Conservation (phyloP, 1,140 invertebrate genomes). For the Lanistes nyassanus region DNA sequence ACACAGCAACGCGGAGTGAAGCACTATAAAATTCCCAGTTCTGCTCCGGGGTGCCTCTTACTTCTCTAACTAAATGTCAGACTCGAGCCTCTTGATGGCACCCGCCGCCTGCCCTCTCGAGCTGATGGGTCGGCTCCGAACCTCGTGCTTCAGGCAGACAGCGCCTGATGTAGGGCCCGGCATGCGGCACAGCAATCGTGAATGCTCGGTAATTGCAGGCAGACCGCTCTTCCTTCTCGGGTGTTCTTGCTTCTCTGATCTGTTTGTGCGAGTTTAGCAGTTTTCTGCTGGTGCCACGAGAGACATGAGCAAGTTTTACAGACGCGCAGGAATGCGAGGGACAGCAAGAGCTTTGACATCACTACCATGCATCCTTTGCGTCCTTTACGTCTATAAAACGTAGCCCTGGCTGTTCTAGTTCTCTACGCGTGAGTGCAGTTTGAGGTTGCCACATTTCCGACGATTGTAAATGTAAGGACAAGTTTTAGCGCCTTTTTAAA, state of each 20-base stretch:
- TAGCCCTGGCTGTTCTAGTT: too few species aligned
- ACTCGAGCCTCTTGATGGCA: conserved; percentile 1
- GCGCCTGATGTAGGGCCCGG: not conserved
- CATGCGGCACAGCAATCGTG: conserved; percentile 3
- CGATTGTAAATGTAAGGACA: too few species aligned
- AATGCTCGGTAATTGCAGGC: conserved; percentile 3
- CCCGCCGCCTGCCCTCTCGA: not conserved
- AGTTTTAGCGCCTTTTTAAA: too few species aligned
- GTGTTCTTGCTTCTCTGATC: not conserved
- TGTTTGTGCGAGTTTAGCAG: too few species aligned
- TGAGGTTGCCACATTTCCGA: too few species aligned
- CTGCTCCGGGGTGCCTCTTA: conserved; percentile 3
- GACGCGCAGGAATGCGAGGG: too few species aligned
- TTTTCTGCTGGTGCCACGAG: too few species aligned
- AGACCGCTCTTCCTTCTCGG: not conserved
- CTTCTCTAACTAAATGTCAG: conserved; percentile 1
- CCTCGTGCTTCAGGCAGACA: not conserved
- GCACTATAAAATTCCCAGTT: not conserved
- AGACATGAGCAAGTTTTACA: too few species aligned
- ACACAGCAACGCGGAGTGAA: not conserved
- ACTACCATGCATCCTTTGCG: too few species aligned
- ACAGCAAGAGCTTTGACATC: too few species aligned
- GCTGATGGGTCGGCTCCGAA: not conserved
- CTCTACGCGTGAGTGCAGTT: too few species aligned
- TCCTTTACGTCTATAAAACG: too few species aligned